phyloP scores from a whole-genome alignment of 92 coral and sea anemone genomes.

The Montipora capitata region DNA sequence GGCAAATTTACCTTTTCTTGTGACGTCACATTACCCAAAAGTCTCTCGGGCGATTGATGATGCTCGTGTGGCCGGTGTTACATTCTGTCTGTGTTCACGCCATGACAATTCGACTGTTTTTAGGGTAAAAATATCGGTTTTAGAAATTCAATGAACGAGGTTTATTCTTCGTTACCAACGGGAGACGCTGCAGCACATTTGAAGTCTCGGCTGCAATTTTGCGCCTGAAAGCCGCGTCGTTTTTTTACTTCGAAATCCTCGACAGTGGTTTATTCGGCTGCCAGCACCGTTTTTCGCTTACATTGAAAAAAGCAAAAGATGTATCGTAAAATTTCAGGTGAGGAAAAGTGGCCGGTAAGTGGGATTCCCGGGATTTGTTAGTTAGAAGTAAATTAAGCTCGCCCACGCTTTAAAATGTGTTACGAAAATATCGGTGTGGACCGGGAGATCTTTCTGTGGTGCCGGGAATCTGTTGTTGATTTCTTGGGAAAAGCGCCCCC shows the following conservation, averaged over 20 bases:
- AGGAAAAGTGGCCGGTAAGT: constrained; percentile 73
- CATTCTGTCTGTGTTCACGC: constrained; percentile 80
- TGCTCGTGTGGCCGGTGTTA: constrained; percentile 85
- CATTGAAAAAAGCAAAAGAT: constrained; percentile 48
- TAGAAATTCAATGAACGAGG: constrained; percentile 41
- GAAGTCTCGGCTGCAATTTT: constrained; percentile 43
- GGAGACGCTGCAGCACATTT: constrained; percentile 39
- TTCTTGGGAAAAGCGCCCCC: constrained; percentile 49
- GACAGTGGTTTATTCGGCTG: constrained; percentile 68
- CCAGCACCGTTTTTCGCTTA: constrained; percentile 55
- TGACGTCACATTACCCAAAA: constrained; percentile 68
- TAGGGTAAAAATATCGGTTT: constrained; percentile 71
- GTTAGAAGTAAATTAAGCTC: constrained; percentile 85
- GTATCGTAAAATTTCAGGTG: constrained; percentile 75
- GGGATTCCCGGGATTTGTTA: constrained; percentile 86
- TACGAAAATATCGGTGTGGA: constrained; percentile 74
- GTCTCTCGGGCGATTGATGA: constrained; percentile 57
- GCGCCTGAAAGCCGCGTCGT: constrained; percentile 54
- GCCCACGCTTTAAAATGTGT: constrained; percentile 90
- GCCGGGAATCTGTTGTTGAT: constrained; percentile 70
- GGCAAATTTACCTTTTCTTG: constrained; percentile 38
- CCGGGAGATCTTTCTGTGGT: constrained; percentile 43
- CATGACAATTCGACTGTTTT: constrained; percentile 75
- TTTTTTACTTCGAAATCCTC: constrained; percentile 30
- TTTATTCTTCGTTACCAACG: constrained; percentile 35